Percentiles rank a stretch among this genome's conserved stretches.
Conservation (phyloP, 2,797 vertebrate genomes). For the Gallinago stenura region DNA sequence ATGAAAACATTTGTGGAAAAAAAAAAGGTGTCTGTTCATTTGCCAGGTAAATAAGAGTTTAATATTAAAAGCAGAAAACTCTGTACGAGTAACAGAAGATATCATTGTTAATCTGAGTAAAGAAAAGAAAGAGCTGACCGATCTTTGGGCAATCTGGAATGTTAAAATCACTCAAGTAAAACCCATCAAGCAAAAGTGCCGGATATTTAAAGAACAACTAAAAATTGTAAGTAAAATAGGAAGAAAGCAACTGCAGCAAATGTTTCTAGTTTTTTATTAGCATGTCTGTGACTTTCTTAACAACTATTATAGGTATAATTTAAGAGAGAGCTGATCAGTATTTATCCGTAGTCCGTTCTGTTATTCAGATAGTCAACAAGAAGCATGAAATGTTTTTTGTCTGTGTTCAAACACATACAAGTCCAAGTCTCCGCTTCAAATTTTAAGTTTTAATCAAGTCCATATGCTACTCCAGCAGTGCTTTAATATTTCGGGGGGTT, state of each 20-base stretch:
- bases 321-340: neutral
- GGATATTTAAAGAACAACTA: constrained; percentile 84
- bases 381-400: neutral
- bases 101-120: constrained; percentile 75
- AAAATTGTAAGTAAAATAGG: constrained; percentile 76
- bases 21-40: constrained; percentile 41
- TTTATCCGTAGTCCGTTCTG: neutral
- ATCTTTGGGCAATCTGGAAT: constrained; percentile 78
- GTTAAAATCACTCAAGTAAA: constrained; percentile 76
- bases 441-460: neutral
- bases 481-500: neutral
- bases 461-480: neutral
- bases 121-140: constrained; percentile 80
- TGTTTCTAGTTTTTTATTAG: neutral
- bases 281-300: neutral
- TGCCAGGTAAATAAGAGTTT: constrained; percentile 79
- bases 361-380: neutral
- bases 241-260: neutral
- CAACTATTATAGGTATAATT: neutral
- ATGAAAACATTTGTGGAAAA: neutral
- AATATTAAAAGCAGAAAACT: constrained; percentile 77
- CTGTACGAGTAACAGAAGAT: constrained; percentile 73
- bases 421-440: neutral
- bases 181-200: constrained; percentile 80
- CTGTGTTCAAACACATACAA: neutral